These are phyloP conservation scores for Lycocorax pyrrhopterus DNA, from an alignment of 2,113 vertebrate genomes.

Conservation along the genomic window DNA sequence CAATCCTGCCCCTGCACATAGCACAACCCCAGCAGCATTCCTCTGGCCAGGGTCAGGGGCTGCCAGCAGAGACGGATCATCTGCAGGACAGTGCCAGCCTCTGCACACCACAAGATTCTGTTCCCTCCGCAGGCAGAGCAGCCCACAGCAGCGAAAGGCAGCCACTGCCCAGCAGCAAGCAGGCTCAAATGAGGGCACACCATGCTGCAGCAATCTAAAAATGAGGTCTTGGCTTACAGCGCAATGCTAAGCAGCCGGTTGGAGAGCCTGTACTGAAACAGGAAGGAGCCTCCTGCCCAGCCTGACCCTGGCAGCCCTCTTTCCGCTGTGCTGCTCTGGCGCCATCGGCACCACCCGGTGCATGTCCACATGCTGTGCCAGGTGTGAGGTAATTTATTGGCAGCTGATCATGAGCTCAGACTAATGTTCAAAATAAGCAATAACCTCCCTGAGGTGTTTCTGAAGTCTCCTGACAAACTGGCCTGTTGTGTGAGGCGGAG, in stretches of 20 bases:
- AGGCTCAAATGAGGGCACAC: background rate
- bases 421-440: slow-evolving; percentile 12
- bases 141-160: background rate
- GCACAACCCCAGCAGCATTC: background rate
- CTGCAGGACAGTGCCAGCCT: background rate
- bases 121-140: background rate
- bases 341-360: background rate
- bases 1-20: background rate
- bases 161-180: background rate
- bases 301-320: background rate
- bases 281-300: background rate
- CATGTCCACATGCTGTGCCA: background rate
- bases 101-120: background rate
- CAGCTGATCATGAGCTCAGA: slow-evolving; percentile 20
- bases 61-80: background rate
- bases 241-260: background rate
- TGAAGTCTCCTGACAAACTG: background rate
- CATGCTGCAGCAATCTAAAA: background rate
- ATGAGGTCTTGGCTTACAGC: background rate
- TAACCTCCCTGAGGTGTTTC: slow-evolving; percentile 48
- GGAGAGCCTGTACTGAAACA: background rate
- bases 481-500: background rate
- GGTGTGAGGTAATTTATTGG: slow-evolving; percentile 37
- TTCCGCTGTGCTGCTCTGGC: background rate
- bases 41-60: background rate